Conservation (phyloP, 2,113 vertebrate species). For the Oryzias curvinotus region DNA sequence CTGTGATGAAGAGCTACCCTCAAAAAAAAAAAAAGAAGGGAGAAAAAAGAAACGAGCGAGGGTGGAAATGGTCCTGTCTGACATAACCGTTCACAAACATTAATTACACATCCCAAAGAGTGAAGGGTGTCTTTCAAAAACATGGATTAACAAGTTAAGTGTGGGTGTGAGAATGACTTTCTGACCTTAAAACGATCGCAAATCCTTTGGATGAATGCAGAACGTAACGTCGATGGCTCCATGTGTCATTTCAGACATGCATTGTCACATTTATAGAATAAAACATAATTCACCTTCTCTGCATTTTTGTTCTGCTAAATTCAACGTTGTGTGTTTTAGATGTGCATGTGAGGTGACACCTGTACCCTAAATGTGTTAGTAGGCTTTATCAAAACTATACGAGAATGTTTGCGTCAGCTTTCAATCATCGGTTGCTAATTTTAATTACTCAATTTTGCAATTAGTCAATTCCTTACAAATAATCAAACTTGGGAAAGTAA, state of each 20-base stretch:
- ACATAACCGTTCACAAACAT: conserved; percentile 57
- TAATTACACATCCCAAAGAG: conserved; percentile 66
- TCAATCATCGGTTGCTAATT: too few species aligned
- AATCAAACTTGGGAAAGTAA: too few species aligned
- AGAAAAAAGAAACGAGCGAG: conserved; percentile 39
- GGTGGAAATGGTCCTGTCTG: conserved; percentile 60
- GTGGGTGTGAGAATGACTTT: conserved; percentile 58
- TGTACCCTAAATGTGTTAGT: too few species aligned
- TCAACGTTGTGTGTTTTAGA: too few species aligned
- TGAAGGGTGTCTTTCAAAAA: conserved; percentile 54
- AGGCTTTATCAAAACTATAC: too few species aligned
- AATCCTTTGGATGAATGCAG: conserved; percentile 27
- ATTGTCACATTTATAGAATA: neutral
- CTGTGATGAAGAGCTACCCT: conserved; percentile 62
- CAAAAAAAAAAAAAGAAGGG: conserved; percentile 3
- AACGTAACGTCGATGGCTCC: conserved; percentile 26
- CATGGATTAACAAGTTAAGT: conserved; percentile 73
- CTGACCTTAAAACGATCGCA: conserved; percentile 50
- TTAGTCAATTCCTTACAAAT: too few species aligned
- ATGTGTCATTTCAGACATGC: neutral
- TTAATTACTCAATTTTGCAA: too few species aligned
- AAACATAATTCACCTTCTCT: too few species aligned
- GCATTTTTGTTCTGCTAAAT: too few species aligned
- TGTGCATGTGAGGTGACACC: too few species aligned
- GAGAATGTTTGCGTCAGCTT: too few species aligned